These are phyloP conservation scores for Pseudoips prasinana DNA, from an alignment of 2,888 invertebrate genomes.

Conservation along the genomic window DNA sequence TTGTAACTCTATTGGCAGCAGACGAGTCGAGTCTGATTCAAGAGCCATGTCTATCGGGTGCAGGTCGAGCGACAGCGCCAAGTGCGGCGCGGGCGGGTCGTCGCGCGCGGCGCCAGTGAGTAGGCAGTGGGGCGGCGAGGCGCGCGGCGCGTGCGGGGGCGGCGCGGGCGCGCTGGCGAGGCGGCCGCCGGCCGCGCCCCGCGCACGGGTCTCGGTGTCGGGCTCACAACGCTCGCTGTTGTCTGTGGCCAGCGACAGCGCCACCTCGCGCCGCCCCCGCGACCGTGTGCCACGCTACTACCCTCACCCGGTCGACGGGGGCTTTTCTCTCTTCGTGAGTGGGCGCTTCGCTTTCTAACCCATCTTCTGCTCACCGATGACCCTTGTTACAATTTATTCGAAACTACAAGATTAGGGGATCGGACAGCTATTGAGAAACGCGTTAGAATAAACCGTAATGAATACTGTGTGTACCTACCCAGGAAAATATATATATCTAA, in stretches of 20 bases:
- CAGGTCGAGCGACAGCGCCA: conserved; percentile 86
- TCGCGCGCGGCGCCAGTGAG: conserved; percentile 77
- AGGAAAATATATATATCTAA: too few species aligned
- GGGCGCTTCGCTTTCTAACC: conserved; percentile 80
- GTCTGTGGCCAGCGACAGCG: conserved; percentile 78
- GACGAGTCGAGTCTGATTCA: conserved; percentile 33
- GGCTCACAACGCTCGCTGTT: conserved; percentile 76
- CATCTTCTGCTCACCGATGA: conserved; percentile 47
- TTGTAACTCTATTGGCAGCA: conserved; percentile 30
- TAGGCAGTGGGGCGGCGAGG: conserved; percentile 70
- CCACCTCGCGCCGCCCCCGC: conserved; percentile 69
- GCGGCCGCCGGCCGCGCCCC: conserved; percentile 41
- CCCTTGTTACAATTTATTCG: conserved; percentile 33
- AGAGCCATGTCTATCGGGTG: conserved; percentile 32
- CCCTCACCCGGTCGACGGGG: conserved; percentile 65
- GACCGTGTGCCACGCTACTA: conserved; percentile 64
- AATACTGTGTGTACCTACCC: too few species aligned
- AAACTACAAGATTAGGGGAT: too few species aligned
- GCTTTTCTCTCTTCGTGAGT: conserved; percentile 81
- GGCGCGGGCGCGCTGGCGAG: conserved; percentile 35
- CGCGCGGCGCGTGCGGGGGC: conserved; percentile 47
- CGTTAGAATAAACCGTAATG: too few species aligned
- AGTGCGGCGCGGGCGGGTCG: conserved; percentile 79
- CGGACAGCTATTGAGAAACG: too few species aligned
- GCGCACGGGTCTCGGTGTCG: conserved; percentile 48